A percentile compares a stretch with the other conserved stretches of the same genome.
Conservation (phyloP, 2,888 invertebrate genomes). For the Agrotis puta region DNA sequence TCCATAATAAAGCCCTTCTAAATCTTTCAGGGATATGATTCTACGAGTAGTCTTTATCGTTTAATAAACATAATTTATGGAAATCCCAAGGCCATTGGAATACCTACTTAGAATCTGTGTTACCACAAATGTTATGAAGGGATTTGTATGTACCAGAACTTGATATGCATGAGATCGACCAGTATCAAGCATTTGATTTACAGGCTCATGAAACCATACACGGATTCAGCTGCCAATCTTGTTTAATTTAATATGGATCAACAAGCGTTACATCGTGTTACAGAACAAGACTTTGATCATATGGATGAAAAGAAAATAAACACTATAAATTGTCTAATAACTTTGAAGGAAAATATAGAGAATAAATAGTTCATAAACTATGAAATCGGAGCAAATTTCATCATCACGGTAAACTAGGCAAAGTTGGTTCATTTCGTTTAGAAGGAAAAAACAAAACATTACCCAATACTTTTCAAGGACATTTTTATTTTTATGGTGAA, state of each 20-base stretch:
- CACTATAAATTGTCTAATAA: slow-evolving; percentile 17
- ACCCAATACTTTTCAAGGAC: background rate
- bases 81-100: slow-evolving; percentile 3
- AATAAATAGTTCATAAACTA: slow-evolving; percentile 11
- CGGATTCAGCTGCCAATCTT: slow-evolving; percentile 40
- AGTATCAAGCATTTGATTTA: slow-evolving; percentile 46
- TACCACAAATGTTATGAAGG: slow-evolving; percentile 13
- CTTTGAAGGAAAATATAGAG: slow-evolving; percentile 24
- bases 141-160: slow-evolving; percentile 12
- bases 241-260: slow-evolving; percentile 14
- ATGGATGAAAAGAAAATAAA: slow-evolving; percentile 34
- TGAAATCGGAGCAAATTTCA: slow-evolving; percentile 17
- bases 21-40: too few species aligned
- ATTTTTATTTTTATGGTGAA: background rate
- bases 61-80: background rate
- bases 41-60: too few species aligned
- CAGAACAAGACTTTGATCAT: slow-evolving; percentile 25
- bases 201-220: slow-evolving; percentile 25
- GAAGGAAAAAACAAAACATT: background rate
- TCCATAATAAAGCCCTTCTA: background rate
- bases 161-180: slow-evolving; percentile 53
- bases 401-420: background rate
- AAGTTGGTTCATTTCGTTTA: background rate
- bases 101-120: slow-evolving; percentile 4
- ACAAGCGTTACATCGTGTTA: slow-evolving; percentile 24